phyloP scores from a whole-genome alignment of 2,113 vertebrate genomes.

The Antennarius striatus region DNA sequence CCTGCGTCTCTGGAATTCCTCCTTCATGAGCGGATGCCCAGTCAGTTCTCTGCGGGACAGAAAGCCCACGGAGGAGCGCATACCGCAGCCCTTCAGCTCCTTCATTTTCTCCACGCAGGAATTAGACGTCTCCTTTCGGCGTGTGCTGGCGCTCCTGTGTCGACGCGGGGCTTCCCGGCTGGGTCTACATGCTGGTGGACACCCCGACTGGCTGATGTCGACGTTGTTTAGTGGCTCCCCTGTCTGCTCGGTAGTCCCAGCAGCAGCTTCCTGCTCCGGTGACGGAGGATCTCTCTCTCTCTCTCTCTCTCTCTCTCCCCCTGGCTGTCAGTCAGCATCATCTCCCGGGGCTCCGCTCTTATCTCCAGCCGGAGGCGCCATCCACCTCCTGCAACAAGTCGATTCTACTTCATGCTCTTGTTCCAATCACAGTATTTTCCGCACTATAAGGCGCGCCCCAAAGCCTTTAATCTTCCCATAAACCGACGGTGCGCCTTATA shows the following conservation, averaged over 20 bases:
- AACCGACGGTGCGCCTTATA: too few species aligned
- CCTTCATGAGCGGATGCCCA: conserved; percentile 91
- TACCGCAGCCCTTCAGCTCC: conserved; percentile 87
- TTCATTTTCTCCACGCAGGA: conserved; percentile 76
- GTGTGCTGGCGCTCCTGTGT: conserved; percentile 21
- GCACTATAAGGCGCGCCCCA: too few species aligned
- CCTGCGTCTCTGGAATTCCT: conserved; percentile 93
- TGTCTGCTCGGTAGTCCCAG: conserved; percentile 42
- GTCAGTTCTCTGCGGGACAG: conserved; percentile 90
- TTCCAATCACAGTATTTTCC: too few species aligned
- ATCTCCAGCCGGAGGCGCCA: too few species aligned
- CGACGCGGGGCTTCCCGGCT: conserved; percentile 19
- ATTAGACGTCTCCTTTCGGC: conserved; percentile 19
- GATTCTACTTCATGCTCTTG: too few species aligned
- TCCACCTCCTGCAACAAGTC: too few species aligned
- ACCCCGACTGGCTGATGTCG: conserved; percentile 45
- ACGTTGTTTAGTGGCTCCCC: conserved; percentile 59
- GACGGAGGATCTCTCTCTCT: conserved; percentile 33
- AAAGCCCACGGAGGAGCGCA: conserved; percentile 95
- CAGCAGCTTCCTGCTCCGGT: conserved; percentile 67
- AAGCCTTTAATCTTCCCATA: too few species aligned
- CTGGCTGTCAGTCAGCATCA: conserved; percentile 51
- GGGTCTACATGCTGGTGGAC: conserved; percentile 60
- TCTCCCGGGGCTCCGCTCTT: not conserved
- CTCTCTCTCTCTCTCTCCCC: conserved; percentile 17